Conservation (phyloP, 1,140 invertebrate genomes). For the Daktulosphaira vitifoliae region DNA sequence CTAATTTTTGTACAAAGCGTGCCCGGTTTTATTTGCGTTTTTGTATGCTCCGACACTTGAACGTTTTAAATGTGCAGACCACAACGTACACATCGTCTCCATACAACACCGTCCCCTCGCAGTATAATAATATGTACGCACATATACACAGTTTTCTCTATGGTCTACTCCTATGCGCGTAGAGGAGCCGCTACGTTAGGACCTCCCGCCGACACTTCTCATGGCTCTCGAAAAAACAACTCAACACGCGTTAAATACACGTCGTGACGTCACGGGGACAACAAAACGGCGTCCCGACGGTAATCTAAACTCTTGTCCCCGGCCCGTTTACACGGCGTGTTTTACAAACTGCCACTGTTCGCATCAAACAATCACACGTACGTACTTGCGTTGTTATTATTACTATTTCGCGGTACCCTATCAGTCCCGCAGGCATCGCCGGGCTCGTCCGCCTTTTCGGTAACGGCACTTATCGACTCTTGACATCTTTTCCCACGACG, state of each 20-base stretch:
- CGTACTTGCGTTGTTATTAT: no score
- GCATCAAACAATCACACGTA: constrained; percentile 21
- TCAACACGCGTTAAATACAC: not conserved
- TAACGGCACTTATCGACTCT: constrained; percentile 23
- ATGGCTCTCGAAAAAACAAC: constrained; percentile 26
- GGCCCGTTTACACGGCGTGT: constrained; percentile 16
- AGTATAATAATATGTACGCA: not conserved
- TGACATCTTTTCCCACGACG: constrained; percentile 29
- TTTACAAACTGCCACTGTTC: constrained; percentile 18
- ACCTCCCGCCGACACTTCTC: constrained; percentile 24
- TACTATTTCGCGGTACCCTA: constrained; percentile 14
- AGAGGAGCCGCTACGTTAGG: not conserved
- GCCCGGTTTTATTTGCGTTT: no score
- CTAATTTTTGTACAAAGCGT: constrained; percentile 1
- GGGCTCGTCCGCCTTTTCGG: constrained; percentile 9
- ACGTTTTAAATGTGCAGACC: not conserved
- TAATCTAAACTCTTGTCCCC: constrained; percentile 25
- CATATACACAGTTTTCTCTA: no score
- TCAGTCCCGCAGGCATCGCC: constrained; percentile 28
- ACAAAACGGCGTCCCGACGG: constrained; percentile 14
- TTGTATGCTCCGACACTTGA: no score
- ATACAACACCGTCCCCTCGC: not conserved
- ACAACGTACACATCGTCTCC: not conserved
- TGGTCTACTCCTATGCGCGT: no score
- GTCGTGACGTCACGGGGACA: constrained; percentile 10